Base-by-base conservation (phyloP, 2,113 vertebrate species). In the Salvator merianae region DNA sequence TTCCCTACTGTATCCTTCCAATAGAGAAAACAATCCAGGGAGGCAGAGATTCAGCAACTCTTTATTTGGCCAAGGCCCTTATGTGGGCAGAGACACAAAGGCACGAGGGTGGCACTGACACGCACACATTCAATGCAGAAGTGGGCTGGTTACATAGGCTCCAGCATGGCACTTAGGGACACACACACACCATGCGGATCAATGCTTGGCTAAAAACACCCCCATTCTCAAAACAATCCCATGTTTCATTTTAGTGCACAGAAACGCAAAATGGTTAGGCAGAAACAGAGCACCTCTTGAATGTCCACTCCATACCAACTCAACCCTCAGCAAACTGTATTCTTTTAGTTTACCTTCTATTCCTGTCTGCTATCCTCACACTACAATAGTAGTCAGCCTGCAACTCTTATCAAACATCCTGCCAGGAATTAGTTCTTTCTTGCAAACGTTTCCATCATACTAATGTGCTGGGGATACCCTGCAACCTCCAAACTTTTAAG, bases 1-100 rank as follows among this genome's bases (percentile, higher is more conserved):
- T 34, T 62, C 18, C 55, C 34, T 34, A 32, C n/a, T 43, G 9
- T n/a, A 40, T 73, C 18, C 38, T 34, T 34, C 59, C 30, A 34
- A 12, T 43, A 12, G 26, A 9, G 3, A 50, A 30, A 65, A 72
- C 47, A 79, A 85, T 40, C 65, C 68, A 65, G 4, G 13, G 32
- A 85, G 43, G 55, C 40, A 47, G 40, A 79, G 55, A 72, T 85
- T 72, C 83, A 85, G 69, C 40, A 85, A 79, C 24, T 65, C 80
- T 82, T 92, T 88, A 91, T 84, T 92, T 43, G 66, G 83, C 90
- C 79, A 78, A 82, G 84, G 85, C 90, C 91, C 0, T 9, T 68
- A 83, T 84, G 82, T 89, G 88, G 1, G 85, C 90, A 91, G 81
- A 68, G 75, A 78, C 74, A 74, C 70, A 69, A 93, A 94, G 93